Conservation (phyloP, 2,797 vertebrate species). For the Aythya fuligula region DNA sequence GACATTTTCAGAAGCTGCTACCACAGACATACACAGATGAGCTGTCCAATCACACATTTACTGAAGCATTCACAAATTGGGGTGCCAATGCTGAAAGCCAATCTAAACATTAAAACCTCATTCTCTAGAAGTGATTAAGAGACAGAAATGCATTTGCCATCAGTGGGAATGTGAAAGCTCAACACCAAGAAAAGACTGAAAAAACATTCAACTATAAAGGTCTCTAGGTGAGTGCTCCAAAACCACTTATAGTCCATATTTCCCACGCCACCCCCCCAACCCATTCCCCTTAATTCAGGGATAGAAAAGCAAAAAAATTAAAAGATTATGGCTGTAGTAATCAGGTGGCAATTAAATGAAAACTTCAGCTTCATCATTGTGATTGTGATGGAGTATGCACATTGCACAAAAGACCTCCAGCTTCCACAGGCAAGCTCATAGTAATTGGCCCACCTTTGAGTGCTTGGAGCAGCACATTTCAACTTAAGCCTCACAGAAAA, state of each 20-base stretch:
- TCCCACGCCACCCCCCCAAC: too few relatives aligned
- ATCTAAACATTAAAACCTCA: not conserved
- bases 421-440: not conserved
- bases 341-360: not conserved
- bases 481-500: not conserved
- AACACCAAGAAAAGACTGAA: not conserved
- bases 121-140: not conserved
- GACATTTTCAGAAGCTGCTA: not conserved
- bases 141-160: not conserved
- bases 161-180: not conserved
- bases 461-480: not conserved
- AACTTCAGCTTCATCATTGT: not conserved
- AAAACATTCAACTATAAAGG: not conserved
- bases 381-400: not conserved
- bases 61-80: not conserved
- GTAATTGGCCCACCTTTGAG: not conserved
- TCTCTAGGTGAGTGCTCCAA: not conserved
- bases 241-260: not conserved
- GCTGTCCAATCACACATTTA: not conserved
- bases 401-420: not conserved
- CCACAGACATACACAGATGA: not conserved
- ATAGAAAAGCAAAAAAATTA: not conserved
- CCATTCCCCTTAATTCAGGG: too few relatives aligned
- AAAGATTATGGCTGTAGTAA: not conserved
- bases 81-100: not conserved